A percentile compares a stretch with the other conserved stretches of the same genome.
Evolutionary conservation across 1,140 invertebrate genomes (phyloP).

Genomic region (Metaphire vulgaris): DNA sequence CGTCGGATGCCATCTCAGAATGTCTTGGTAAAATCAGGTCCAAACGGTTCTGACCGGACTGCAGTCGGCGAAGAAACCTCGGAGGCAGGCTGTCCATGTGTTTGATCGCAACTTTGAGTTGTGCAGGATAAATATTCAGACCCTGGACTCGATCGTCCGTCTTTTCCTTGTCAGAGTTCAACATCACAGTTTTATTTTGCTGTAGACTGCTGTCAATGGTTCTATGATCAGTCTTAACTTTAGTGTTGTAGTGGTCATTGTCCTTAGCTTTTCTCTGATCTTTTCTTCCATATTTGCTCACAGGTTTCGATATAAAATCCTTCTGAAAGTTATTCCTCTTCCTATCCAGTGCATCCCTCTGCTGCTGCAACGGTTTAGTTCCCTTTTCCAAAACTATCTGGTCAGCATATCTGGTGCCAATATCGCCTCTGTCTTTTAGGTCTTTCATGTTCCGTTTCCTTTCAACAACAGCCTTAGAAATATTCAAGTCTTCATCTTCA

Average conservation of each 20-base stretch:
- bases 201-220: neutral
- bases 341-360: neutral
- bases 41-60: conserved; percentile 23
- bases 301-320: conserved; percentile 1
- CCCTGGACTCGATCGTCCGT: conserved; percentile 5
- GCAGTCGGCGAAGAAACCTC: conserved; percentile 25
- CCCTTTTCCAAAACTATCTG: neutral
- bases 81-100: conserved; percentile 31
- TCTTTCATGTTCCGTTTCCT: neutral
- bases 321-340: conserved; percentile 19
- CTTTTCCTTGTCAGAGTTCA: neutral
- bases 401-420: neutral
- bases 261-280: conserved; percentile 6
- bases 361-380: neutral
- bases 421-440: neutral
- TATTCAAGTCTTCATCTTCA: neutral
- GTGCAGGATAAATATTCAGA: conserved; percentile 28
- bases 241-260: neutral
- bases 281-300: neutral
- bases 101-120: conserved; percentile 31
- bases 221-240: neutral
- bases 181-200: neutral
- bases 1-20: neutral
- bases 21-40: neutral
- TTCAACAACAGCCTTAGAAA: neutral